A percentile compares a stretch with the other conserved stretches of the same genome.
Evolutionary conservation across 2,113 vertebrate genomes (phyloP).

Genomic region (Halcyon senegalensis): DNA sequence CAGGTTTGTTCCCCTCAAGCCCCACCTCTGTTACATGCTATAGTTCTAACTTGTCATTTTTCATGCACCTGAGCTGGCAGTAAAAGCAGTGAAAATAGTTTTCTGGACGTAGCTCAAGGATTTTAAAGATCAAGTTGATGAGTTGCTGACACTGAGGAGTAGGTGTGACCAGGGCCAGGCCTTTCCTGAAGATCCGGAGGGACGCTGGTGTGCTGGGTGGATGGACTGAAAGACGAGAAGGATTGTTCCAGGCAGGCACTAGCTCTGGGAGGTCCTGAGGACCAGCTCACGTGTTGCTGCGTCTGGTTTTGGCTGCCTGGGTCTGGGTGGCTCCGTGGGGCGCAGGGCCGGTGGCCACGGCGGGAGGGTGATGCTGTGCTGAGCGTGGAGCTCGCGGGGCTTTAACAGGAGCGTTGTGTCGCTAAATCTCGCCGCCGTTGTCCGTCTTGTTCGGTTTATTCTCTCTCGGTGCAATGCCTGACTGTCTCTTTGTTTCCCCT

Average conservation of each 20-base stretch:
- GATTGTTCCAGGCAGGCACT: not conserved
- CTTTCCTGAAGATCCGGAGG: not conserved
- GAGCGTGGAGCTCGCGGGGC: fast-evolving
- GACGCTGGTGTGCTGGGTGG: not conserved
- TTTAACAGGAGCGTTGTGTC: fast-evolving
- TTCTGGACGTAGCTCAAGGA: not conserved
- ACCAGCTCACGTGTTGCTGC: fast-evolving
- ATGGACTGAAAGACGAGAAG: not conserved
- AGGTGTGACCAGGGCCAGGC: not conserved
- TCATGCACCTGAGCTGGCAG: not conserved
- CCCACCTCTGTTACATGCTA: not conserved
- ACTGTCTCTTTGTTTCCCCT: not conserved
- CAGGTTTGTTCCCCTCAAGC: not conserved
- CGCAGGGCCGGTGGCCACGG: fast-evolving
- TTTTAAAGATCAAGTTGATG: not conserved
- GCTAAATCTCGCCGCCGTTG: fast-evolving
- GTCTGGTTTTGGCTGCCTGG: not conserved
- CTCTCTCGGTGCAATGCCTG: fast-evolving
- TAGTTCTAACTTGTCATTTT: not conserved
- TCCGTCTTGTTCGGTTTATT: fast-evolving
- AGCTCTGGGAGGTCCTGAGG: not conserved
- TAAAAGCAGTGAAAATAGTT: not conserved
- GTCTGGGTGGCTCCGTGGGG: fast-evolving
- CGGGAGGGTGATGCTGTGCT: not conserved
- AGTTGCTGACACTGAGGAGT: not conserved